Evolutionary conservation across 2,797 vertebrate genomes (phyloP), one percentile per base, ranked within the genome.

Genomic region (Pangasius macronema): DNA sequence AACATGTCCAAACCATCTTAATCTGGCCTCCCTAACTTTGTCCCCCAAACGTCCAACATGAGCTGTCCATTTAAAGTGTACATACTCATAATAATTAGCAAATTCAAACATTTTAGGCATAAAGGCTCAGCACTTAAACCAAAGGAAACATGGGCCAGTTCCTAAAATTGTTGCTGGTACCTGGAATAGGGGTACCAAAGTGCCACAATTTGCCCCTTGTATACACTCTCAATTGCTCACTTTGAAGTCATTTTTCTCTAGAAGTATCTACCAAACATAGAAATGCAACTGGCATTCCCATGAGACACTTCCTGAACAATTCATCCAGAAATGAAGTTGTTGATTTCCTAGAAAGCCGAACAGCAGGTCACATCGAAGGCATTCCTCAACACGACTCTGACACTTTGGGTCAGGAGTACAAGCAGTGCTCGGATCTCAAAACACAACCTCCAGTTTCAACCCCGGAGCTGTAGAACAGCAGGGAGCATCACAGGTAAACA

Each of bases 401-500:
- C 84, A 86, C 81, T 33, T 24, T 30, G 83, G 85, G 72, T 86
- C 79, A 88, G 84, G 85, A 77, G 87, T 88, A 75, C 59, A 85
- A 46, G 81, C 80, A 51, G 13, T 27, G 76, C 75, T 61, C 51
- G 22, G 67, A n/a, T 80, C 80, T 83, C 59, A 57, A 83, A 86
- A 77, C 22, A 57, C 59, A 77, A 86, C 61, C 51, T 57, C 79
- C 46, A 33, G 87, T 65, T 61, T 82, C 49, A 72, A 75, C 30
- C 36, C 84, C 27, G 51, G 72, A n/a, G 80, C 87, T 46, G 80
- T 68, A 77, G 20, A 83, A 75, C 59, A 30, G 80, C 84, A 68
- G 84, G 83, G 70, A 83, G 87, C 80, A 83, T 88, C 87, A 83
- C 39, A 85, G 84, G 87, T 88, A 88, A 88, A 88, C 85, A 88